Conservation (phyloP, 2,888 invertebrate species). For the Cantharis rustica region DNA sequence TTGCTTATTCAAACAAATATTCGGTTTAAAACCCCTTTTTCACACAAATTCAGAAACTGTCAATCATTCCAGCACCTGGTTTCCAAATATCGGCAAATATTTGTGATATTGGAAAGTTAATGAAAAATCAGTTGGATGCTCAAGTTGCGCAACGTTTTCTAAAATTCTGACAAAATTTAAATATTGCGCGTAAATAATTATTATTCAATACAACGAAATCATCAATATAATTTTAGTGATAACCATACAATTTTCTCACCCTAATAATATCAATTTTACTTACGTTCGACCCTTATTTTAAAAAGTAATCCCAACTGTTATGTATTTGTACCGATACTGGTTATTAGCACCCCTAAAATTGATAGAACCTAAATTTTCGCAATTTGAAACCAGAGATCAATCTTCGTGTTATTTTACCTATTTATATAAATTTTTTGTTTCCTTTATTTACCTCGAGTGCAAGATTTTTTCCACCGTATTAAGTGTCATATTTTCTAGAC, state of each 20-base stretch:
- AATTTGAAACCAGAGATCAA: constrained; percentile 14
- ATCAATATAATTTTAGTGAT: not conserved
- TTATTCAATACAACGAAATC: not conserved
- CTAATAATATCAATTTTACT: constrained; percentile 18
- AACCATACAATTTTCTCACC: constrained; percentile 30
- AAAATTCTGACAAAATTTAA: not conserved
- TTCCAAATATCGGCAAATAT: constrained; percentile 23
- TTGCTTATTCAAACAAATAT: constrained; percentile 27
- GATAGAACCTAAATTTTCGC: constrained; percentile 28
- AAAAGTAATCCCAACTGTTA: constrained; percentile 42
- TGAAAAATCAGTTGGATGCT: not conserved
- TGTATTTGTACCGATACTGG: constrained; percentile 43
- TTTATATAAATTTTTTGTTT: constrained; percentile 24
- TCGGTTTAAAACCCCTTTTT: constrained; percentile 35
- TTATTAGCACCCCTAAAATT: constrained; percentile 41
- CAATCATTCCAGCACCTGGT: constrained; percentile 42
- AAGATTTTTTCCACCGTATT: not conserved
- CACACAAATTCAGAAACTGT: constrained; percentile 34
- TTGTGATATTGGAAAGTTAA: not conserved
- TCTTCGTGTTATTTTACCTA: constrained; percentile 33
- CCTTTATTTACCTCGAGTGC: constrained; percentile 13
- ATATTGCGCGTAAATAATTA: not conserved
- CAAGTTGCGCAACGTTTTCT: not conserved
- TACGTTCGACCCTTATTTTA: constrained; percentile 49
- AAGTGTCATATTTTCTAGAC: not conserved